These are phyloP conservation scores for Clupea harengus DNA, from an alignment of 2,113 vertebrate species.

Conservation along the genomic window DNA sequence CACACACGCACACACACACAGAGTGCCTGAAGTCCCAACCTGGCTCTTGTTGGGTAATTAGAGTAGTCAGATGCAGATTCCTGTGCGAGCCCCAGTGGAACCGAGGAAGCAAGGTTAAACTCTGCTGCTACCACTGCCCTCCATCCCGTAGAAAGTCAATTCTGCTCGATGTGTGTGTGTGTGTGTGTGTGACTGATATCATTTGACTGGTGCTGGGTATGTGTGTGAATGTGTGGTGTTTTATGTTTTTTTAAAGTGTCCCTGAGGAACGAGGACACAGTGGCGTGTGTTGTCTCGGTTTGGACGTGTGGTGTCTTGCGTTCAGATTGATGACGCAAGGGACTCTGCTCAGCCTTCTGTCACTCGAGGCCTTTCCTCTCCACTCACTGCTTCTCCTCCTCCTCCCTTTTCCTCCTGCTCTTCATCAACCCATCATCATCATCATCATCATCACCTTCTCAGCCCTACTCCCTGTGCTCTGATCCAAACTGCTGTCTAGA, in stretches of 20 bases:
- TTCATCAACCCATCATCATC: neutral
- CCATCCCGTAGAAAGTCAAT: neutral
- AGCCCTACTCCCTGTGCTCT: neutral
- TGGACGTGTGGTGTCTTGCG: no score
- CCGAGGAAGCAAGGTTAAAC: conserved; percentile 54
- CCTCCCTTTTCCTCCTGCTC: neutral
- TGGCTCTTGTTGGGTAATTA: conserved; percentile 56
- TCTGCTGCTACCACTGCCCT: conserved; percentile 33
- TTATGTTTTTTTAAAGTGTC: neutral
- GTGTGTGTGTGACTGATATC: neutral
- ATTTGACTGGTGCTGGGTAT: neutral
- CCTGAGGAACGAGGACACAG: neutral
- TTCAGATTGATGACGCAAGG: no score
- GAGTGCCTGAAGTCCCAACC: conserved; percentile 51
- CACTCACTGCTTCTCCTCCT: neutral
- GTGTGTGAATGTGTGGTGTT: conserved; percentile 23
- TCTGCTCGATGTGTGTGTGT: neutral
- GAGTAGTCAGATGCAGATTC: conserved; percentile 61
- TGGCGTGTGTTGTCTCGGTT: no score
- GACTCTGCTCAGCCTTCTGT: no score
- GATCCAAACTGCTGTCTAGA: neutral
- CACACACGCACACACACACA: neutral
- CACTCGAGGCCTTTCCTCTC: neutral
- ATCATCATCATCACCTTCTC: neutral
- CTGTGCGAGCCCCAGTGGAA: conserved; percentile 50